Conservation (phyloP, 2,113 vertebrate species). For the Brachyhypopomus gauderio region DNA sequence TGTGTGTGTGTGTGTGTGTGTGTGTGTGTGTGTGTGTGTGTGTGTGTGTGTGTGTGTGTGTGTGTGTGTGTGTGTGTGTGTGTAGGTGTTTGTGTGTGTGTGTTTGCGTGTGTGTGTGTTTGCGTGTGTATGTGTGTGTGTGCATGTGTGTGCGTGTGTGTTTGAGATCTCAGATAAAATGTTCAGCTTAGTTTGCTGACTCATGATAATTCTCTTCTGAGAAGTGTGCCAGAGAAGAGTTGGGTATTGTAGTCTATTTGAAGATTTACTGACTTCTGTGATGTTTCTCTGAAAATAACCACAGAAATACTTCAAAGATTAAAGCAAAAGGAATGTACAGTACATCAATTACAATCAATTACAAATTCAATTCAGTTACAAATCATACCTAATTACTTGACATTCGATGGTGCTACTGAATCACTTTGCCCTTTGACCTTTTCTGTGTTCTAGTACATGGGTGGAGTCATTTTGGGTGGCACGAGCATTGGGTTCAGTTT, state of each 20-base stretch:
- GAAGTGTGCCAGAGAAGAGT: not conserved
- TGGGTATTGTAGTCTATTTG: not conserved
- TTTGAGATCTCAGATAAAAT: not conserved
- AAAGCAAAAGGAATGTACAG: not conserved
- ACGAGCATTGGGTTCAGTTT: not conserved
- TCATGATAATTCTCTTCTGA: not conserved
- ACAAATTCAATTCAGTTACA: not conserved
- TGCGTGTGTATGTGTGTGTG: not conserved
- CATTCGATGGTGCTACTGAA: not conserved
- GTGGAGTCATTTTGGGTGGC: too few species aligned
- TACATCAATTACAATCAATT: not conserved
- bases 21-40: not conserved
- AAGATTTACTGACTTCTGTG: not conserved
- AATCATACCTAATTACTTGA: not conserved
- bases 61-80: not conserved
- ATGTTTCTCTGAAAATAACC: not conserved
- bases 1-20: not conserved
- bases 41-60: not conserved
- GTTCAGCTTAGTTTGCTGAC: not conserved
- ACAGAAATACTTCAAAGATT: conserved; percentile 6
- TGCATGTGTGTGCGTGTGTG: not conserved
- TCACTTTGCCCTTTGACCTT: not conserved
- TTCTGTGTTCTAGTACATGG: too few species aligned
- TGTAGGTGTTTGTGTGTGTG: not conserved
- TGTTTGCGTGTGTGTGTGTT: not conserved